Base-by-base conservation (phyloP, 2,113 vertebrate genomes). In the Mastomys natalensis region DNA sequence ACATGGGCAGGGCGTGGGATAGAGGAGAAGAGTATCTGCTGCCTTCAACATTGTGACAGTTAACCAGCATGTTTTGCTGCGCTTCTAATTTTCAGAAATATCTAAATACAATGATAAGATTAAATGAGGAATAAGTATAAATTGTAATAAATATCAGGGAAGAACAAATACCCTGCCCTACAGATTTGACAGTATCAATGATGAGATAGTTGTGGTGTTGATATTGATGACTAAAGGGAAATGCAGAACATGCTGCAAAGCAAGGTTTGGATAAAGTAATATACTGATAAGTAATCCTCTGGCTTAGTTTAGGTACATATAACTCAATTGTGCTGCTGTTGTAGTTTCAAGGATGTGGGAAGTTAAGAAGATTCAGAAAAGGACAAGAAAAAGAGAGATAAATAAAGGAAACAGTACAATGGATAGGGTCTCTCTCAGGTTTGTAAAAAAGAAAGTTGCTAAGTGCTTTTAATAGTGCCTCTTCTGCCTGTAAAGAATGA, bases 351-450 rank as follows among this genome's bases (percentile, higher is more conserved):
- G 55, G n/a, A 13, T 24, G 51, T 37, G 15, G 74, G 37, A 81
- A 80, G 94, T 64, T 43, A 37, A 92, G 45, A 88, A 74, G 58
- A 92, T n/a, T 55, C 66, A 88, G 90, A 55, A 77, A 74, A 55
- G 51, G 51, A n/a, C 29, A 78, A 34, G 76, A 43, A 48, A 76
- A 29, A 24, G 45, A 95, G 78, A 48, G 16, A 80, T n/a, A 16
- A 11, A 9, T 72, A n/a, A 73, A 82, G 48, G 74, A 70, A 16
- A 5, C 64, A 77, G n/a, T 31, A 29, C 73, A 85, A n/a, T 68
- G 51, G 31, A 17, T 81, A 89, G 76, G 48, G 9, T 84, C 60
- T 81, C 40, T 80, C 60, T 78, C 76, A 78, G 74, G 29, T 31
- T 89, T 45, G n/a, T 76, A 70, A 70, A 89, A n/a, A n/a, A 88